These are phyloP conservation scores for Drosophila parvula DNA, from an alignment of 1,140 invertebrate genomes.

Conservation along the genomic window DNA sequence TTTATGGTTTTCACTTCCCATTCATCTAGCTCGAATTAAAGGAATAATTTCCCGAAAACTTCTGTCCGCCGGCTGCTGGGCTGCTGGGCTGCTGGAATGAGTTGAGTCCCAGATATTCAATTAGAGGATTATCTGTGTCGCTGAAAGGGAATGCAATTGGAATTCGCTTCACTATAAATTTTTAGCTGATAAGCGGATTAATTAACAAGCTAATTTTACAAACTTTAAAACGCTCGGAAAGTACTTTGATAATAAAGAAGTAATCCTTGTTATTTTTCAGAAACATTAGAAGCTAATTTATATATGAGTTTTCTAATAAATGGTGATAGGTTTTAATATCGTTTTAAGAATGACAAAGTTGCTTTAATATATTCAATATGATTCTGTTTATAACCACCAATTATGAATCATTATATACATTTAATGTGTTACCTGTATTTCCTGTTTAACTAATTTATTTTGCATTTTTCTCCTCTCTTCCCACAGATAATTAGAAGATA, in stretches of 20 bases:
- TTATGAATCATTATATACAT: neutral
- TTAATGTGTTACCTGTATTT: constrained; percentile 1
- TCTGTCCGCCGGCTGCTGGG: constrained; percentile 4
- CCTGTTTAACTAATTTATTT: constrained; percentile 14
- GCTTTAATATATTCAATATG: neutral
- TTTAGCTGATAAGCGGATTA: constrained; percentile 20
- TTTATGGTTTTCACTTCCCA: constrained; percentile 53
- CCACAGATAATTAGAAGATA: constrained; percentile 42
- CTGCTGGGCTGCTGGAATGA: neutral
- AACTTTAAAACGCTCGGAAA: neutral
- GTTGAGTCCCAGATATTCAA: constrained; percentile 36
- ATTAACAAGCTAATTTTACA: constrained; percentile 9
- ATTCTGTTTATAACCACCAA: neutral
- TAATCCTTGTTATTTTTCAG: no score
- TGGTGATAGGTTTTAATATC: neutral
- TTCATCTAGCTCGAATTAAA: constrained; percentile 67
- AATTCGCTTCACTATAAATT: constrained; percentile 14
- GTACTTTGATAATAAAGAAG: no score
- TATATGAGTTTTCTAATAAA: neutral
- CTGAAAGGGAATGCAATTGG: constrained; percentile 10
- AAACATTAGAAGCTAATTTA: neutral
- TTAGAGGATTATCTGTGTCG: constrained; percentile 42
- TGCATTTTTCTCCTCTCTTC: constrained; percentile 3
- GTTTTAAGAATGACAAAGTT: neutral
- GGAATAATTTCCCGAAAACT: constrained; percentile 40